Base-by-base conservation (phyloP, 2,113 vertebrate genomes). In the Planiliza haematocheilus region DNA sequence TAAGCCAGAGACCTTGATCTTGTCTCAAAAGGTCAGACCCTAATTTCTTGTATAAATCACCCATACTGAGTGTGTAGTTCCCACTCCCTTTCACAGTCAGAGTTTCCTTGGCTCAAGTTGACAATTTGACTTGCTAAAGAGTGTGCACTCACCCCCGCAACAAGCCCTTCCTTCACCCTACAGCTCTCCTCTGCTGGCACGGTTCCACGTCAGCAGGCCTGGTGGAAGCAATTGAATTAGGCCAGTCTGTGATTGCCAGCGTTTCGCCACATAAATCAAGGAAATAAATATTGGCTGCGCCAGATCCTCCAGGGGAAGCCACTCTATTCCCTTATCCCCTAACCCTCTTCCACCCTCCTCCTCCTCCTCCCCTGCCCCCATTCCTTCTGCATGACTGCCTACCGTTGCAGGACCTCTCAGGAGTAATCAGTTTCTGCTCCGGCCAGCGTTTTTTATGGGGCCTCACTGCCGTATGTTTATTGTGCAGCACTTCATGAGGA, bases 231-330 rank as follows among this genome's bases (percentile, higher is more conserved):
- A 91, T 85, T 91, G 79, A 90, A 91, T 88, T 80, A 89, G 85
- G 78, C 74, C 87, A 17, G 81, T 87, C 79, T 77, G 88, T 90
- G 90, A 92, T 87, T 90, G 90, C 78, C 70, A 76, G 63, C 63
- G 89, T 87, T 86, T 83, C 65, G 63, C 84, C 83, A 81, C 86
- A 93, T 91, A 91, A 92, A 92, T 93, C 91, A 91, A 79, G 87
- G 88, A 91, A 93, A 91, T 92, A 88, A 91, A 92, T 86, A 87
- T 89, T 85, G 87, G 81, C 87, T 86, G 51, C 79, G 69, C 48
- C 3, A 37, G 48, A 68, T 84, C 77, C 90, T 87, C 83, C 46
- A 50, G 89, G 88, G 85, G 77, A 80, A 45, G 21, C 76, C 73
- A 67, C 83, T 83, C 79, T 77, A 83, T 69, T 75, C 17, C 38